phyloP scores from a whole-genome alignment of 2,888 invertebrate species.

The Mesochorus sp. region DNA sequence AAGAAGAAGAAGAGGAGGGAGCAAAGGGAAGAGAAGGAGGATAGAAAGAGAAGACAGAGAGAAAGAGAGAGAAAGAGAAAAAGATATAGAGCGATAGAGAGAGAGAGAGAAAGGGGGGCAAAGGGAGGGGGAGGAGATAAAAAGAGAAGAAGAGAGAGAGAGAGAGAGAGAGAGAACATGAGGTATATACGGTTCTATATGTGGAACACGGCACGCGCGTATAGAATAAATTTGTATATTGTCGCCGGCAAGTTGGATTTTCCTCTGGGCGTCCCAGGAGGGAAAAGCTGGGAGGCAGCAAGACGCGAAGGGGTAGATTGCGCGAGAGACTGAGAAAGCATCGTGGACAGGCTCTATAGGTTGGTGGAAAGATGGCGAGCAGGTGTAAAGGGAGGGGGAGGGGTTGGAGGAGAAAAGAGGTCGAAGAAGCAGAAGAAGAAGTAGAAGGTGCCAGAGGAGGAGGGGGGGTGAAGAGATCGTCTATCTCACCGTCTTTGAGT shows the following conservation, averaged over 20 bases:
- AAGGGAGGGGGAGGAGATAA: neutral
- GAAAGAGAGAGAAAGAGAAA: neutral
- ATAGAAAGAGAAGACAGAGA: neutral
- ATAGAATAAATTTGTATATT: conserved; percentile 69
- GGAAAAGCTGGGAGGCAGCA: conserved; percentile 47
- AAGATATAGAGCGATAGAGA: neutral
- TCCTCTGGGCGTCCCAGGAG: conserved; percentile 62
- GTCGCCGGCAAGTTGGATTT: conserved; percentile 68
- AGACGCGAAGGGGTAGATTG: conserved; percentile 12
- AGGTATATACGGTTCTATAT: conserved; percentile 48
- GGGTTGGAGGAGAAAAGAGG: neutral
- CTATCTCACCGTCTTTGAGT: conserved; percentile 66
- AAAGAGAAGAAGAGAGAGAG: conserved; percentile 1
- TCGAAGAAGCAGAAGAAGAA: conserved; percentile 18
- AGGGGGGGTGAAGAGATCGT: conserved; percentile 60
- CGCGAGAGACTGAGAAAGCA: conserved; percentile 22
- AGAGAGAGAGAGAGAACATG: neutral
- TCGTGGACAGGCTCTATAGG: conserved; percentile 34
- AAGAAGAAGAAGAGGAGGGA: conserved; percentile 18
- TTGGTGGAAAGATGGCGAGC: conserved; percentile 27
- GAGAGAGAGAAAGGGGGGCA: neutral
- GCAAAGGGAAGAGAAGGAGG: conserved; percentile 2
- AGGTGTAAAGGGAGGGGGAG: too few species aligned
- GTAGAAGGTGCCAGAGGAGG: conserved; percentile 16
- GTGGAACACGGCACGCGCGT: conserved; percentile 64